Base-by-base conservation (phyloP, 2,113 vertebrate species). In the Salvelinus namaycush region DNA sequence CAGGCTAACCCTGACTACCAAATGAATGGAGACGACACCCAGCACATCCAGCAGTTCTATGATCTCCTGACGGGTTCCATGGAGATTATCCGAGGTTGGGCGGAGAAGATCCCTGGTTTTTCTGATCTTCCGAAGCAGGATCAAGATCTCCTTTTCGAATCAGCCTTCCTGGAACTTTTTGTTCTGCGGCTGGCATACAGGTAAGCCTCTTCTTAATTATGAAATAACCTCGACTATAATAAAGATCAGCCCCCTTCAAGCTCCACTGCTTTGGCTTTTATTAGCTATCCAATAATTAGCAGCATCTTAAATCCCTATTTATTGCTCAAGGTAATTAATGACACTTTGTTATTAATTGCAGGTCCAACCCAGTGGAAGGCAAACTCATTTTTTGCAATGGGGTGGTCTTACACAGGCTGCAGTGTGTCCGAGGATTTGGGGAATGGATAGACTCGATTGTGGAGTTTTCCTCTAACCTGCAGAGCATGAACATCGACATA, bases 341-440 rank as follows among this genome's bases (percentile, higher is more conserved):
- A 90, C 91, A 62, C 80, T 86, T 83, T 80, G 76, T 86, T 88
- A 77, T 94, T 93, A 93, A 94, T 90, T 93, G 77, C 95, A 99
- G 98, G 94, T 99, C 98, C 88, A 99, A 98, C 87, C 97, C 98
- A 1, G 96, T 96, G 92, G 98, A 99, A 92, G 97, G 98, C 80
- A 99, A 99, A 91, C 96, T 99, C 81, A 99, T 99, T 87, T 99
- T 99, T 94, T 99, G 98, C 93, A 99, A 97, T 68, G 98, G 97
- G 75, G 98, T 97, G 78, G 98, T 99, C 78, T 89, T 99, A 86
- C 97, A 99, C 95, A 94, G 97, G 93, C 86, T 98, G 91, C 97
- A 99, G 93, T 99, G 98, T 76, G 96, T 99, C 72, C 98, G 98
- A 3, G 98, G 98, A 85, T 99, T 99, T 74, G 98, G 97, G 69